Percentiles rank a stretch among this genome's conserved stretches.
These are phyloP conservation scores for Lacerta bilineata DNA, from an alignment of 2,797 vertebrate species.

Conservation along the genomic window DNA sequence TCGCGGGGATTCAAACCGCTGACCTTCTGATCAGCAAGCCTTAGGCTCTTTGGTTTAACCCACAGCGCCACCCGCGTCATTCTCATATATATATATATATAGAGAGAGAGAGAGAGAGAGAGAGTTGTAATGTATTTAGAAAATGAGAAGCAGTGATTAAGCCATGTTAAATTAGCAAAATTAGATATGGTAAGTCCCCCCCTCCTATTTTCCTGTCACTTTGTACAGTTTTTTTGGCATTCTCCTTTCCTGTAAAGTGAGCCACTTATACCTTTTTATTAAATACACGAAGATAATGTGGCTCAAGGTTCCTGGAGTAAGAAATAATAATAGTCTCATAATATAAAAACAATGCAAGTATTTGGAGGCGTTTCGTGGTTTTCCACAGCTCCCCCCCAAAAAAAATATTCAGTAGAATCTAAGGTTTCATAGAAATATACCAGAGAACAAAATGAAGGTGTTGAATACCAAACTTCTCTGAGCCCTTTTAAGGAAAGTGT, in stretches of 20 bases:
- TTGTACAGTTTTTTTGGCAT: slow-evolving; percentile 63
- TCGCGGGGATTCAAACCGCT: too few species aligned
- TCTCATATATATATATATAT: slow-evolving; percentile 69
- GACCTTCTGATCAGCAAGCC: too few species aligned
- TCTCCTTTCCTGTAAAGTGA: slow-evolving; percentile 52
- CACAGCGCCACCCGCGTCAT: too few species aligned
- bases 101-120: slow-evolving; percentile 43
- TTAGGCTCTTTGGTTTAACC: too few species aligned
- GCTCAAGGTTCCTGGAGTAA: slow-evolving; percentile 66
- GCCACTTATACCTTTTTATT: slow-evolving; percentile 67
- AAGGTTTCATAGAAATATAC: slow-evolving; percentile 70
- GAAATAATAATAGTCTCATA: slow-evolving; percentile 71
- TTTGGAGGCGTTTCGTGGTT: slow-evolving; percentile 65
- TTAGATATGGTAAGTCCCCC: slow-evolving; percentile 71
- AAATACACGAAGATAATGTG: slow-evolving; percentile 72
- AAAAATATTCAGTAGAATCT: slow-evolving; percentile 51
- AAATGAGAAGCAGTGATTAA: slow-evolving; percentile 77
- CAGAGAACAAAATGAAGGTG: slow-evolving; percentile 60
- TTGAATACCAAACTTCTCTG: slow-evolving; percentile 52
- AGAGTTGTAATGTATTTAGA: slow-evolving; percentile 82
- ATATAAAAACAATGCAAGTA: slow-evolving; percentile 68
- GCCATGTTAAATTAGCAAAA: slow-evolving; percentile 78
- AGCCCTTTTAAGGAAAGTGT: slow-evolving; percentile 5
- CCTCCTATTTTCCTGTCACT: slow-evolving; percentile 62
- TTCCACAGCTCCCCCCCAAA: slow-evolving; percentile 56